phyloP scores from a whole-genome alignment of 2,113 vertebrate species.

The Brevimyrus niger region DNA sequence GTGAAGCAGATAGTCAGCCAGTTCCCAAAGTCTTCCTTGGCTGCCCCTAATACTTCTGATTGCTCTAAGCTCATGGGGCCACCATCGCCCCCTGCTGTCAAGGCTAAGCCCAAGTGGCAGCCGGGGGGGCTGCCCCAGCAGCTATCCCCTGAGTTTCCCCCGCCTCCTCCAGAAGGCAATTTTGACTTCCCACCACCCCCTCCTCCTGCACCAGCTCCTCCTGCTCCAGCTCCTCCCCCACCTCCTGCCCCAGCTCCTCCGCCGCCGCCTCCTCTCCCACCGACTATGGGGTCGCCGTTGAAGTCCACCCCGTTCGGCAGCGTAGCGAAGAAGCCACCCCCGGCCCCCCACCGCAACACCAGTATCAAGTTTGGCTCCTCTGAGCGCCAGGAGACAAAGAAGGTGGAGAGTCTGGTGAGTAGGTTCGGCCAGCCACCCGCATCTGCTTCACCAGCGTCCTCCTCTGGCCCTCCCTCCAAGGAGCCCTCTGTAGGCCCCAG shows the following conservation, averaged over 20 bases:
- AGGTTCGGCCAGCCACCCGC: slow-evolving; percentile 71
- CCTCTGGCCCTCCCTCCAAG: slow-evolving; percentile 60
- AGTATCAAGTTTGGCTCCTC: slow-evolving; percentile 71
- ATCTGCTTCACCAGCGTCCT: slow-evolving; percentile 47
- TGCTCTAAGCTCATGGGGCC: slow-evolving; percentile 54
- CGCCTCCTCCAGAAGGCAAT: slow-evolving; percentile 74
- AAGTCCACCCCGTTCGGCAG: slow-evolving; percentile 44
- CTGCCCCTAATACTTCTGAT: slow-evolving; percentile 45
- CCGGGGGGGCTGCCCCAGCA: slow-evolving; percentile 56
- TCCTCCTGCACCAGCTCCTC: slow-evolving; percentile 55
- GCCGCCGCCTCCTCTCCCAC: slow-evolving; percentile 44
- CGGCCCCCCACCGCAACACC: slow-evolving; percentile 83
- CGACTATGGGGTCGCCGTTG: slow-evolving; percentile 62
- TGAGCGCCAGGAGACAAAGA: slow-evolving; percentile 75
- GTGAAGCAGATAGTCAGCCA: slow-evolving; percentile 85
- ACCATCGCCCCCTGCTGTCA: slow-evolving; percentile 83
- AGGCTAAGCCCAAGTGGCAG: slow-evolving; percentile 91
- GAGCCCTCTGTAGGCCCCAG: slow-evolving; percentile 66
- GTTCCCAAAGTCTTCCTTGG: slow-evolving; percentile 67
- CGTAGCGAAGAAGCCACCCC: slow-evolving; percentile 80
- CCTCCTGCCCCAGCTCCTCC: slow-evolving; percentile 44
- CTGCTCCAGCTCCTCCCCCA: slow-evolving; percentile 42
- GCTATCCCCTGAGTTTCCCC: slow-evolving; percentile 70
- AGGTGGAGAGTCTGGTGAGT: slow-evolving; percentile 76
- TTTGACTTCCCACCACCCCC: slow-evolving; percentile 55